Evolutionary conservation across 2,797 vertebrate genomes (phyloP).

Genomic region (Lepilemur septentrionalis): DNA sequence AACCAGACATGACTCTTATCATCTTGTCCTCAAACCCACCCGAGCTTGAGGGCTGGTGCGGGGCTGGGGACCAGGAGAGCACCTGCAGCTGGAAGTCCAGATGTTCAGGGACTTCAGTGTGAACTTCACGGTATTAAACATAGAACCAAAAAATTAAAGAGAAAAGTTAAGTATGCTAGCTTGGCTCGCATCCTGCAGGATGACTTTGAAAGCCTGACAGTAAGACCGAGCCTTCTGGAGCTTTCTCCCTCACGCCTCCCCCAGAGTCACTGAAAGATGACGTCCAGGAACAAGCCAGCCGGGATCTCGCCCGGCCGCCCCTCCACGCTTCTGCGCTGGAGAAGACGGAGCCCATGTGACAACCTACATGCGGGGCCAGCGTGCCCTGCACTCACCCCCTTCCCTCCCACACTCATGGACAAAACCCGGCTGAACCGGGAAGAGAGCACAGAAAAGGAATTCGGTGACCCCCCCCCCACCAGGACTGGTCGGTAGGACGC

Average conservation of each 20-base stretch:
- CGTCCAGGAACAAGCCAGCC: not conserved
- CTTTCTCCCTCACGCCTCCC: not conserved
- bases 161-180: constrained; percentile 50
- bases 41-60: constrained; percentile 29
- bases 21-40: constrained; percentile 63
- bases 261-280: constrained; percentile 28
- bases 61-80: constrained; percentile 49
- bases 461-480: not conserved
- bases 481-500: not conserved
- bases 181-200: constrained; percentile 57
- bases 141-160: constrained; percentile 64
- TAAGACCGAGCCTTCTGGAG: not conserved
- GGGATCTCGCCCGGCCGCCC: not conserved
- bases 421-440: not conserved
- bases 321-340: not conserved
- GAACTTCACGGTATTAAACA: constrained; percentile 60
- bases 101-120: constrained; percentile 81
- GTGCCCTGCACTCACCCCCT: not conserved
- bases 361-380: not conserved
- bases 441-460: not conserved
- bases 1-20: not conserved
- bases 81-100: constrained; percentile 81
- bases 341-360: not conserved
- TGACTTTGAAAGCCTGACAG: constrained; percentile 64
- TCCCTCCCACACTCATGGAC: accelerated